Base-by-base conservation (phyloP, 2,888 invertebrate genomes). In the Microchrysa polita region DNA sequence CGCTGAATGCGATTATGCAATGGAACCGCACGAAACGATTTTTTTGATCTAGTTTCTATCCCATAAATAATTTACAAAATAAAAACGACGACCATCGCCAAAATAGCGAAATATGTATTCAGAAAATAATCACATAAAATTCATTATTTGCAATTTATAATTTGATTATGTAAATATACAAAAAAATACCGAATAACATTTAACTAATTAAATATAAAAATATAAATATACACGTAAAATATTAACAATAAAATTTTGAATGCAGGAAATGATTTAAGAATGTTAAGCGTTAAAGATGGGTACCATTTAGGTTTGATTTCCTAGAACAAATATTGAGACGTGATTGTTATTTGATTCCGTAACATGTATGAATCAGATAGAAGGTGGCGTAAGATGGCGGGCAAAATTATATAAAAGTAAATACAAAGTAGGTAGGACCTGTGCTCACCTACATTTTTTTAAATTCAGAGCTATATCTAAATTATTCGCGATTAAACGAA, bases 151-250 rank as follows among this genome's bases (percentile, higher is more conserved):
- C 60, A n/a, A 60, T 60, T 40, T 22, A 22, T 27, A 59, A 61
- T 60, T 23, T 42, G 7, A 61, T 60, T 23, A 40, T 61, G 61
- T 61, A 61, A 61, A 61, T 61, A 61, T 40, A n/a, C 40, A 61
- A 16, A 16, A 27, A 23, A 60, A 61, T 40, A 34, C 34, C n/a
- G 14, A 10, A 61, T 59, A 40, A 40, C 40, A 40, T n/a, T n/a
- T 61, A 61, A 61, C 40, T 23, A 18, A 61, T 40, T 61, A 61
- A 61, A 40, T 5, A n/a, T n/a, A n/a, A n/a, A n/a, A n/a, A n/a
- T n/a, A n/a, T n/a, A 23, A n/a, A 48, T 10, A 48, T 10, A 48
- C 48, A 48, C 16, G n/a, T n/a, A 23, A 61, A n/a, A 61, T 61
- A 59, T 23, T 23, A 34, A 34, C 27, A 61, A 55, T 55, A 22